Base-by-base conservation (phyloP, 2,888 invertebrate genomes). In the Beris chalybata region DNA sequence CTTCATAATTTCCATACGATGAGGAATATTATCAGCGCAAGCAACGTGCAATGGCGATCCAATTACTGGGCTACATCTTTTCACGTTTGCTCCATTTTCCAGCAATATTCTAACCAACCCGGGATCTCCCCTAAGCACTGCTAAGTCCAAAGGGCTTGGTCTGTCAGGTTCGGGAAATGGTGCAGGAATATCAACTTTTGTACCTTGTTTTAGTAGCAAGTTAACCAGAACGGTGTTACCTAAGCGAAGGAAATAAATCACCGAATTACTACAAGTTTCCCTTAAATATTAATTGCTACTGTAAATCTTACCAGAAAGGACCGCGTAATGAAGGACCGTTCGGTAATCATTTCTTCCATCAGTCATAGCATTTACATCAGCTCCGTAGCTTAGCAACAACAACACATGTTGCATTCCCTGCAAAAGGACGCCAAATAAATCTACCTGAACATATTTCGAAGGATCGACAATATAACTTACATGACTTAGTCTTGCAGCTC, bases 261-360 rank as follows among this genome's bases (percentile, higher is more conserved):
- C 22, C 3, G 22, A 22, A 22, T 22, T 22, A 22, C 22, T 22
- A 22, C 22, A 22, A 22, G 22, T 22, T 22, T 22, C 22, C 22
- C 22, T 22, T 22, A 22, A 22, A 22, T 22, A 22, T 22, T 22
- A 22, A 22, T 44, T 9, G 44, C 3, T 9, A 44, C 12, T 44
- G 2, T 44, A 44, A 12, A 31, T 77, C 69, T 85, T 84, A 74
- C 91, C 94, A 66, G 91, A 89, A 55, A 93, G 84, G 0, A 95
- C 90, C 4, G 93, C 95, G 77, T 93, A 95, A 77, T 95, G 95
- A 75, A 96, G 83, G 3, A 94, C 93, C 3, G 93, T 93, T 67
- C 95, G 84, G 76, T 87, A 91, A 75, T 95, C 95, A 76, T 94
- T 92, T 67, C 93, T 84, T n/a, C 89, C 88, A 74, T 93, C 91